Conservation (phyloP, 2,888 invertebrate genomes). For the Epinotia ramella region DNA sequence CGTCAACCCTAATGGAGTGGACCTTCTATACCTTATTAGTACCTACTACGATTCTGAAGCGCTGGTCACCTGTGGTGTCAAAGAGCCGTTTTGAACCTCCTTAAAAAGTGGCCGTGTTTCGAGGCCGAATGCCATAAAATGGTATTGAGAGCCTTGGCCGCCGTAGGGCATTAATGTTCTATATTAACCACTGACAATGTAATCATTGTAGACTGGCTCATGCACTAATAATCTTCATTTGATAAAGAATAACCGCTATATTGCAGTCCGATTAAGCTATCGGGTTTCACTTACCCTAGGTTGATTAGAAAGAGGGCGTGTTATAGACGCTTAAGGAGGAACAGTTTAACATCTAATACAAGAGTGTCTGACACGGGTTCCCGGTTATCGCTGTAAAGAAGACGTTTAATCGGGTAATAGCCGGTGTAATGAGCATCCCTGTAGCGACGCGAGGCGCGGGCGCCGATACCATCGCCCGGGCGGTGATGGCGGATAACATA, state of each 20-base stretch:
- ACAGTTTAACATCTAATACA: constrained; percentile 15
- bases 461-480: constrained; percentile 39
- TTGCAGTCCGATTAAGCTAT: not conserved
- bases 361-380: constrained; percentile 16
- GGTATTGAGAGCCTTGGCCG: no score
- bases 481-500: constrained; percentile 25
- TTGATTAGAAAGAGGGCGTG: constrained; percentile 18
- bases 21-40: no score
- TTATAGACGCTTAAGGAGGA: constrained; percentile 14
- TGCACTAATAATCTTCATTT: not conserved
- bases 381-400: constrained; percentile 36
- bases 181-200: not conserved
- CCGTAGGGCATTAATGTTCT: no score
- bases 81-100: no score
- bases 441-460: constrained; percentile 19
- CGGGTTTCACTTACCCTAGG: not conserved
- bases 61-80: no score
- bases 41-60: no score
- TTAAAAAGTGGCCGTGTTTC: no score
- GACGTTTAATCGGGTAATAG: constrained; percentile 34
- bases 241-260: not conserved
- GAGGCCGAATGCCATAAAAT: no score
- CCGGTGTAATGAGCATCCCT: constrained; percentile 26
- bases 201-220: not conserved
- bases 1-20: no score